Base-by-base conservation (phyloP, 2,113 vertebrate genomes). In the Otus sunia region DNA sequence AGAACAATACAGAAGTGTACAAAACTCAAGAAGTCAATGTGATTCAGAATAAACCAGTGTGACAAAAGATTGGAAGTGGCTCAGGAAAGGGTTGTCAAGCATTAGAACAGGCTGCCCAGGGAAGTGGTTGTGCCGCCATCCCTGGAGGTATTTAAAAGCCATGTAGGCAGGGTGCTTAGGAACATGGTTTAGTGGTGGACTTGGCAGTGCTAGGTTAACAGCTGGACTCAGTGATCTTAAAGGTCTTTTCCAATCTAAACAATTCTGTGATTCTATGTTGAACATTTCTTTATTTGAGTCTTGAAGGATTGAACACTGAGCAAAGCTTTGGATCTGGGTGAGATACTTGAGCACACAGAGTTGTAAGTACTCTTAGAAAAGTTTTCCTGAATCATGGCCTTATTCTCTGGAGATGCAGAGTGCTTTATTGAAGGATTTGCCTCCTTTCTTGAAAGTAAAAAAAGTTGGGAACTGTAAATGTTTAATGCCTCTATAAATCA, bases 211-310 rank as follows among this genome's bases (percentile, higher is more conserved):
- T 80, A 10, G 43, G 37, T 49, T 69, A 23, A 34, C 11, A 19
- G 19, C 52, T 69, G 22, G 21, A 6, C 41, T 32, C 26, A 9
- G 27, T 74, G 41, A 12, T 14, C 45, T 69, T 27, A 30, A 53
- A 55, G 22, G 3, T 71, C 19, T 74, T 68, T 50, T 13, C 39
- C 14, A 43, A 22, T 7, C 18, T 37, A 9, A 55, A 27, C 8
- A 8, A 11, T n/a, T 50, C 29, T 43, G 18, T 36, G 6, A 56
- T 50, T 78, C 27, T 3, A 1, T 0, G 0, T 10, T 82, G 58
- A 89, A 12, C 23, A 20, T 74, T 76, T 74, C 22, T 58, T 80
- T 66, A 26, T n/a, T 58, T 32, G 32, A 73, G 20, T 36, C 32
- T 50, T 63, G 59, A 68, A 86, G 41, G 27, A 47, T 0, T 87